Percentiles rank a stretch among this genome's conserved stretches.
phyloP scores from a whole-genome alignment of 2,113 vertebrate genomes.

The Coptodon bakossiorum region DNA sequence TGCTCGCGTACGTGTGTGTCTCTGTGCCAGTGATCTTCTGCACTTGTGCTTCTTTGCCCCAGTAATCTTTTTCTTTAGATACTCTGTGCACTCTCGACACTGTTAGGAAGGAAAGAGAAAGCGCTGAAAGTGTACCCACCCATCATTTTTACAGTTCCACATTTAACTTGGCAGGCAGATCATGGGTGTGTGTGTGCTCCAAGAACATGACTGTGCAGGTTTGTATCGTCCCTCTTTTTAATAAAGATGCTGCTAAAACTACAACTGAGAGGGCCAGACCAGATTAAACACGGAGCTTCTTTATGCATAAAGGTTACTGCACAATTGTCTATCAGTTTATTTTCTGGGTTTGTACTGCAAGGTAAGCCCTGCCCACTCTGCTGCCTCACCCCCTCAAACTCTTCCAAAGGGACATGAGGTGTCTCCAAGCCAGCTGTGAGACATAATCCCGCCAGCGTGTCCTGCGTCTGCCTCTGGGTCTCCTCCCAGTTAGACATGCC shows the following conservation, averaged over 20 bases:
- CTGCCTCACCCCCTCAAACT: neutral
- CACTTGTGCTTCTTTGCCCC: constrained; percentile 10
- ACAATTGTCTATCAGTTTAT: neutral
- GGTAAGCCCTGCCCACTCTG: neutral
- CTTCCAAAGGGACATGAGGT: neutral
- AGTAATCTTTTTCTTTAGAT: neutral
- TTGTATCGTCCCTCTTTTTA: neutral
- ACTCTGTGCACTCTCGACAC: neutral
- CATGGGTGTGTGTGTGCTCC: neutral
- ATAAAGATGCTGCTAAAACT: neutral
- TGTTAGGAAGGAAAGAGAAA: neutral
- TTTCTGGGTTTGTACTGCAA: neutral
- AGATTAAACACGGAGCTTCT: neutral
- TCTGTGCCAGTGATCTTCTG: constrained; percentile 10
- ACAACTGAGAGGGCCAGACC: neutral
- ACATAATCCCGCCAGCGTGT: neutral
- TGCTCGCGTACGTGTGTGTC: neutral
- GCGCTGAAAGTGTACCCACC: neutral
- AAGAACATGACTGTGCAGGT: neutral
- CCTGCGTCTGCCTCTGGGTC: neutral
- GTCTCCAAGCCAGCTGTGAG: neutral
- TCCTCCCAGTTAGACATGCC: neutral
- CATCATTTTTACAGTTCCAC: neutral
- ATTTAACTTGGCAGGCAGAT: neutral
- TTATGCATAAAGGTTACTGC: neutral